A percentile compares a stretch with the other conserved stretches of the same genome.
These are phyloP conservation scores for Bergia sp. DNA, from an alignment of 92 coral and sea anemone genomes.

Conservation along the genomic window DNA sequence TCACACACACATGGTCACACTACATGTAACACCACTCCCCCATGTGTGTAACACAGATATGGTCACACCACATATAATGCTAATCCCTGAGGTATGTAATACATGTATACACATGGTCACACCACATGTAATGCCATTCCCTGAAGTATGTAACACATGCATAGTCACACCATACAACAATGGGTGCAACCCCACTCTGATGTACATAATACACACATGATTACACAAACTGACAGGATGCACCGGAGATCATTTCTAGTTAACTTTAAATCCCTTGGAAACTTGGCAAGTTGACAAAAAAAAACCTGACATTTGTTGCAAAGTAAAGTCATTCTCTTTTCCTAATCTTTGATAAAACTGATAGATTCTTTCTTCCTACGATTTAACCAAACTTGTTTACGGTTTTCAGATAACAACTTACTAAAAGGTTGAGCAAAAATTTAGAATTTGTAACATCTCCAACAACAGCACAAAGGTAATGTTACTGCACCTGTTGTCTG, in stretches of 20 bases:
- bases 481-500: constrained; percentile 16
- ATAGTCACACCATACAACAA: neutral
- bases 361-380: too few relatives aligned
- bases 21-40: constrained; percentile 25
- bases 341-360: too few relatives aligned
- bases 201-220: neutral
- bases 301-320: neutral
- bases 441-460: neutral
- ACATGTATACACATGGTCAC: too few relatives aligned
- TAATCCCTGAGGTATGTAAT: too few relatives aligned
- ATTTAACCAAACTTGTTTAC: too few relatives aligned
- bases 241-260: neutral
- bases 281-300: neutral
- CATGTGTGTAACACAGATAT: neutral
- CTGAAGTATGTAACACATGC: constrained; percentile 7
- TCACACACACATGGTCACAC: too few relatives aligned
- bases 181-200: neutral
- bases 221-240: neutral
- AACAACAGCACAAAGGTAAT: neutral
- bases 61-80: neutral
- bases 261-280: neutral
- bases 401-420: too few relatives aligned
- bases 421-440: neutral
- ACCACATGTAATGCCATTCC: constrained; percentile 11
- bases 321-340: too few relatives aligned